phyloP scores from a whole-genome alignment of 2,113 vertebrate genomes.

The Engraulis encrasicolus region DNA sequence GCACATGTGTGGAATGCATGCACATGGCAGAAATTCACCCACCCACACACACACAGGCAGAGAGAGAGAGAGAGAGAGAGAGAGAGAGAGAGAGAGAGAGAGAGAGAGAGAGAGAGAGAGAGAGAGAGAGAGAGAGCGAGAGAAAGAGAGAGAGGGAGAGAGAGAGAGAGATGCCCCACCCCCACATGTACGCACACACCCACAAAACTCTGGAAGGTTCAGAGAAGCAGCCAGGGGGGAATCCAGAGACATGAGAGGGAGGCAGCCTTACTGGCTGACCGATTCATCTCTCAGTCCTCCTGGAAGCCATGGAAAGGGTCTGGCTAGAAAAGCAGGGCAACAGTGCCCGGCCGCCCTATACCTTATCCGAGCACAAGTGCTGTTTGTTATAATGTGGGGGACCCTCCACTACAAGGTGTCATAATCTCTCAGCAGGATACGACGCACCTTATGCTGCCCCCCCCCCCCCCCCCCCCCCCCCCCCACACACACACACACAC shows the following conservation, averaged over 20 bases:
- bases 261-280: conserved; percentile 12
- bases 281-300: conserved; percentile 23
- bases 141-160: no score
- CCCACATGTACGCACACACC: not conserved
- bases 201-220: not conserved
- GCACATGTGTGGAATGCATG: not conserved
- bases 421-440: conserved; percentile 52
- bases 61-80: not conserved
- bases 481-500: not conserved
- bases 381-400: conserved; percentile 43
- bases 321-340: not conserved
- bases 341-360: not conserved
- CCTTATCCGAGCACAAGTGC: not conserved
- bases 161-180: not conserved
- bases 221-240: conserved; percentile 12
- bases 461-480: no score
- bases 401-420: conserved; percentile 56
- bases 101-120: not conserved
- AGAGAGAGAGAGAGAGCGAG: not conserved
- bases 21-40: conserved; percentile 4
- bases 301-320: conserved; percentile 15
- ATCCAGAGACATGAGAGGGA: conserved; percentile 13
- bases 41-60: conserved; percentile 29
- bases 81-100: no score
- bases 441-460: conserved; percentile 58